Conservation (phyloP, 2,113 vertebrate genomes). For the Bettongia penicillata region DNA sequence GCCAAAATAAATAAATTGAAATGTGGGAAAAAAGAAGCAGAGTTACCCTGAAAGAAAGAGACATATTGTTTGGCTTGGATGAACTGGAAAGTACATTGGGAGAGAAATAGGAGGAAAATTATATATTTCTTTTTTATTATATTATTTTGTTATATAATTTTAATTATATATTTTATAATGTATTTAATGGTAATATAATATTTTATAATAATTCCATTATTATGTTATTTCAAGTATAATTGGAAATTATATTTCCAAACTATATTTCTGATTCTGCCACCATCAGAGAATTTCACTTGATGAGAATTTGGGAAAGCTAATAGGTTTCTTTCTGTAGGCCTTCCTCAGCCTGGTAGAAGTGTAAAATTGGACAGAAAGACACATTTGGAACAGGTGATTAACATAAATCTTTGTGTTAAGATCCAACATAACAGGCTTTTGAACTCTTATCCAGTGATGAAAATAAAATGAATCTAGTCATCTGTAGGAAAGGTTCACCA, state of each 20-base stretch:
- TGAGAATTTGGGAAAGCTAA: not conserved
- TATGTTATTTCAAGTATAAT: not conserved
- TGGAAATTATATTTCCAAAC: not conserved
- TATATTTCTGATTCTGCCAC: conserved; percentile 5
- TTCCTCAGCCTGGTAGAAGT: not conserved
- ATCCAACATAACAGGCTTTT: not conserved
- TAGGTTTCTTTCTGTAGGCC: not conserved
- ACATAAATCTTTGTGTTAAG: not conserved
- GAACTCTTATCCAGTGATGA: not conserved
- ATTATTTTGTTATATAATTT: not conserved
- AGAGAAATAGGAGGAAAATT: not conserved
- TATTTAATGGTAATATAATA: not conserved
- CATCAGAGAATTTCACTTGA: not conserved
- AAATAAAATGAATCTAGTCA: not conserved
- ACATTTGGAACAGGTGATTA: not conserved
- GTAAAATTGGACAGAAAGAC: not conserved
- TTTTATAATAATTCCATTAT: not conserved
- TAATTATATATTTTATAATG: not conserved
- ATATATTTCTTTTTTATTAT: not conserved
- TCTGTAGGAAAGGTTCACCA: not conserved
- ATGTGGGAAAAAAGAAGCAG: not conserved
- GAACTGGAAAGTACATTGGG: not conserved
- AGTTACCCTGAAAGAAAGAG: not conserved
- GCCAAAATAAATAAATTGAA: too few relatives aligned
- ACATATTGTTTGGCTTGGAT: not conserved